phyloP scores from a whole-genome alignment of 2,113 vertebrate species.

The Leucoraja erinaceus region DNA sequence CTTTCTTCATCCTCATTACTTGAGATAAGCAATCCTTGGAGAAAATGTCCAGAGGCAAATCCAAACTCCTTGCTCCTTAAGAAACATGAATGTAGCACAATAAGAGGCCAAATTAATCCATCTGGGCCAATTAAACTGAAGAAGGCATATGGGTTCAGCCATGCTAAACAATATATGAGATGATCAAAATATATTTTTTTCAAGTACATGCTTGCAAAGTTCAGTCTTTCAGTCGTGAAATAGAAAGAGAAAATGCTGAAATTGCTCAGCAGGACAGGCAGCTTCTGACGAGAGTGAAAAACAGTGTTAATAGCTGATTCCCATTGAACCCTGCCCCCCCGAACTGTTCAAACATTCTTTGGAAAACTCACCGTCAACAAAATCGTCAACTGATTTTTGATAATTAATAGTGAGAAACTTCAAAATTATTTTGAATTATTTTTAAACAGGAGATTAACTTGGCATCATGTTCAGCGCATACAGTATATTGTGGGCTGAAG shows the following conservation, averaged over 20 bases:
- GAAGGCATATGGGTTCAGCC: conserved; percentile 57
- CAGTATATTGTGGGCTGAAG: too few relatives aligned
- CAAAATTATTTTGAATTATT: too few relatives aligned
- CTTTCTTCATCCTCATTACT: conserved; percentile 21
- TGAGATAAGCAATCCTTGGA: conserved; percentile 47
- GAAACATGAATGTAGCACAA: conserved; percentile 53
- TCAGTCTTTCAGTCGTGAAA: background rate
- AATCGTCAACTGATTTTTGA: too few relatives aligned
- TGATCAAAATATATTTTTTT: conserved; percentile 54
- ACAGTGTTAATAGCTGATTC: too few relatives aligned
- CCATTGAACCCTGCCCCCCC: too few relatives aligned
- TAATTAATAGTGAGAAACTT: too few relatives aligned
- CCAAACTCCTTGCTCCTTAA: conserved; percentile 51
- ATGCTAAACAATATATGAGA: conserved; percentile 68
- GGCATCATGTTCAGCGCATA: too few relatives aligned
- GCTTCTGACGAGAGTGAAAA: too few relatives aligned
- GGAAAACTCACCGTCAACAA: too few relatives aligned
- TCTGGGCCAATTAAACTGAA: conserved; percentile 69
- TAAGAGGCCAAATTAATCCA: conserved; percentile 71
- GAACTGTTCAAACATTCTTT: too few relatives aligned
- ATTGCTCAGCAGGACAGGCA: too few relatives aligned
- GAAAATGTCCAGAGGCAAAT: conserved; percentile 50
- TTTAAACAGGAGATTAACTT: too few relatives aligned
- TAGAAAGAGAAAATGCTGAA: background rate
- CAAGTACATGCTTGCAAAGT: background rate